Conservation (phyloP, 2,888 invertebrate genomes). For the Hesperia comma region DNA sequence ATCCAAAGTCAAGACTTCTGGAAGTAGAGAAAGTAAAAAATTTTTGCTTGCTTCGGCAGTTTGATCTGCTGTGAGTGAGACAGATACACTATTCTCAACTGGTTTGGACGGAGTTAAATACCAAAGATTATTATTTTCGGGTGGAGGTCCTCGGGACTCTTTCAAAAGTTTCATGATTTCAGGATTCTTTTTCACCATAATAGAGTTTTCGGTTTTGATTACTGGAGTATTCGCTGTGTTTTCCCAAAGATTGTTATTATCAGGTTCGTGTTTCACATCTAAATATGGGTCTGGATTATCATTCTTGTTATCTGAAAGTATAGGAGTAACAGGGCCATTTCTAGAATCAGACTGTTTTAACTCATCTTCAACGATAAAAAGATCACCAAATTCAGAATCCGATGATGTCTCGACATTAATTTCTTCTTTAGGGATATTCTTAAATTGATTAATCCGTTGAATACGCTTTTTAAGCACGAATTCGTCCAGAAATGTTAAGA, state of each 20-base stretch:
- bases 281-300: background rate
- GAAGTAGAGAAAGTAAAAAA: conserved; percentile 18
- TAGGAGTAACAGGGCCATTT: background rate
- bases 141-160: background rate
- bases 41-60: conserved; percentile 10
- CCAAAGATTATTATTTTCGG: background rate
- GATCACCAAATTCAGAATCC: conserved; percentile 22
- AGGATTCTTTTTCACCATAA: conserved; percentile 14
- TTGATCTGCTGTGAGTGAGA: background rate
- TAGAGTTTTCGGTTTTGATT: background rate
- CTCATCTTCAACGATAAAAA: conserved; percentile 18
- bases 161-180: conserved; percentile 22
- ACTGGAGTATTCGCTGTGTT: background rate
- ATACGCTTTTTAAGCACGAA: background rate
- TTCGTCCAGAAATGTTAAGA: conserved; percentile 15
- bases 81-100: background rate
- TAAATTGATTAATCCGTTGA: conserved; percentile 14
- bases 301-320: background rate
- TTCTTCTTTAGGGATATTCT: background rate
- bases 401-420: background rate
- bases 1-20: conserved; percentile 20
- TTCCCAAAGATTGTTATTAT: background rate
- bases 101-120: background rate
- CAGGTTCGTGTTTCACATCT: background rate
- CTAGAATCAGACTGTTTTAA: background rate